phyloP scores from a whole-genome alignment of 2,113 vertebrate genomes.

The Cyphomyrus discorhynchus region DNA sequence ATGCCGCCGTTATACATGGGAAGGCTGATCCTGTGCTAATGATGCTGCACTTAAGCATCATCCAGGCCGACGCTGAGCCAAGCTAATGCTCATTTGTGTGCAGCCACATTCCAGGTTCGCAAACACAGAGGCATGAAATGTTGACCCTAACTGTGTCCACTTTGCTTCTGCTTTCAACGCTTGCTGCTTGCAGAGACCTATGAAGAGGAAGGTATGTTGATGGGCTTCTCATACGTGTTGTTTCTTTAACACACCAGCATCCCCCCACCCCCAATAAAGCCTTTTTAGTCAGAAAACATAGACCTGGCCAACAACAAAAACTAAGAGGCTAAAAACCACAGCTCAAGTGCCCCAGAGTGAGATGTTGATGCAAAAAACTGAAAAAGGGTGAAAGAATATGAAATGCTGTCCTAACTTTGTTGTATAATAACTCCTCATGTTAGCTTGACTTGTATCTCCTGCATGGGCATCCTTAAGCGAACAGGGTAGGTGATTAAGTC shows the following conservation, averaged over 20 bases:
- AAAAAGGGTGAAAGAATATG: constrained; percentile 57
- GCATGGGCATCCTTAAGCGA: constrained; percentile 53
- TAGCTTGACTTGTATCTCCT: constrained; percentile 37
- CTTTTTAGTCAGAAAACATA: constrained; percentile 37
- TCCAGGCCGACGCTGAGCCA: not conserved
- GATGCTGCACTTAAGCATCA: not conserved
- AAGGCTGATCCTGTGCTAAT: not conserved
- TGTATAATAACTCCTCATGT: constrained; percentile 32
- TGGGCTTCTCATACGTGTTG: constrained; percentile 34
- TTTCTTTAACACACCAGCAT: constrained; percentile 31
- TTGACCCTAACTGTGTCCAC: constrained; percentile 21
- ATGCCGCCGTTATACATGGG: not conserved
- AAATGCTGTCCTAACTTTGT: constrained; percentile 49
- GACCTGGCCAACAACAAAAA: constrained; percentile 20
- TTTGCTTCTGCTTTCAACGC: constrained; percentile 48
- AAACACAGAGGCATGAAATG: not conserved
- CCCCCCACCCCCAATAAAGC: not conserved
- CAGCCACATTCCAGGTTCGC: not conserved
- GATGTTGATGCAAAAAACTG: constrained; percentile 20
- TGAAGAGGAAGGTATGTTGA: constrained; percentile 65
- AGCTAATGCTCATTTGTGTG: not conserved
- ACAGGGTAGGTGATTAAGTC: constrained; percentile 21
- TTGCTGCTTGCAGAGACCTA: constrained; percentile 63
- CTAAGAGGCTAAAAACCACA: not conserved
- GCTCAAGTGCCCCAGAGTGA: not conserved